phyloP scores from a whole-genome alignment of 2,113 vertebrate genomes.

The Cyprinodon brontotheroides region DNA sequence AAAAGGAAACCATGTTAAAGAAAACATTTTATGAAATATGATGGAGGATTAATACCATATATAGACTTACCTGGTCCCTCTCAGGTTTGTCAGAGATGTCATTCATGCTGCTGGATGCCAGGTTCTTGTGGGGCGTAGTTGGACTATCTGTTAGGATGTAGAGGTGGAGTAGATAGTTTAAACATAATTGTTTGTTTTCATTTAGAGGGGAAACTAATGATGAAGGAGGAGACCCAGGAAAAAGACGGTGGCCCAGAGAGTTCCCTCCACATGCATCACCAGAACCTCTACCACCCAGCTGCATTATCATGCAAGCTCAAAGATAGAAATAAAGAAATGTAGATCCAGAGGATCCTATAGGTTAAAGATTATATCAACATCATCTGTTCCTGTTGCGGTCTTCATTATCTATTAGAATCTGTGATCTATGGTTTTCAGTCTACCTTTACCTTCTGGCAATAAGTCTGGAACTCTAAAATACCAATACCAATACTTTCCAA shows the following conservation, averaged over 20 bases:
- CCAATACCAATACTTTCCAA: no score
- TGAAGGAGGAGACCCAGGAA: constrained; percentile 32
- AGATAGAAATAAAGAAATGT: neutral
- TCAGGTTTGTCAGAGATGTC: constrained; percentile 98
- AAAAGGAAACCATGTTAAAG: no score
- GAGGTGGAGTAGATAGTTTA: constrained; percentile 29
- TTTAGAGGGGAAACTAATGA: neutral
- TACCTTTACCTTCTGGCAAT: no score
- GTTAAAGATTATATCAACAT: no score
- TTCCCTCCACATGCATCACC: constrained; percentile 44
- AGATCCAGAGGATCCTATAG: neutral
- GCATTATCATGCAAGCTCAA: constrained; percentile 4
- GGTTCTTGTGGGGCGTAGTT: constrained; percentile 86
- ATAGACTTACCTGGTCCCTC: constrained; percentile 90
- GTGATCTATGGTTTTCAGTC: no score
- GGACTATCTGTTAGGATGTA: constrained; percentile 86
- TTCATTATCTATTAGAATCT: no score
- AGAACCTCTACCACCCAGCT: neutral
- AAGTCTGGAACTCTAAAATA: no score
- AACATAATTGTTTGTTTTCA: neutral
- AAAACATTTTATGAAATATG: neutral
- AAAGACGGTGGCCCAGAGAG: constrained; percentile 49
- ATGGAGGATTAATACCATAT: neutral
- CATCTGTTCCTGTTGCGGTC: no score
- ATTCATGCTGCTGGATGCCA: constrained; percentile 91